Evolutionary conservation across 2,113 vertebrate species (phyloP), one percentile per base, ranked within the genome.

Genomic region (Lophochroa leadbeateri): DNA sequence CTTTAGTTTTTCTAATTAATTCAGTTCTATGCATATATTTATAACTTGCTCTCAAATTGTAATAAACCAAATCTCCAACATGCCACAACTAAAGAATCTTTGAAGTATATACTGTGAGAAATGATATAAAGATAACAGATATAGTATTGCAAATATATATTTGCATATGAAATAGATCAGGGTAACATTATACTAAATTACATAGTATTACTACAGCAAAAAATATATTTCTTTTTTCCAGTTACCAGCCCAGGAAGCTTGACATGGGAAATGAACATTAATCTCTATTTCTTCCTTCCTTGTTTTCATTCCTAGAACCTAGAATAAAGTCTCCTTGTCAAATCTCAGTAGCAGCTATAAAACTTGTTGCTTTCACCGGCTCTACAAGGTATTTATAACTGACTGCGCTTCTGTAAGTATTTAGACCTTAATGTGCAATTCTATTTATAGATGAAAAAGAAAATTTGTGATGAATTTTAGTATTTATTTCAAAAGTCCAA

Each of bases 91-190:
- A 29, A 96, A 67, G 29, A 74, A 77, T 69, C 64, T 81, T 91
- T 90, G 74, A 95, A 94, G 85, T 53, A 53, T 23, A 75, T 50
- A 58, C 80, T 93, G 92, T 93, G 91, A 96, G 91, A 93, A 93
- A 88, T 0, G 71, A 95, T 90, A 44, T 10, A 89, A 80, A 88
- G 87, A 85, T 96, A 93, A 85, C 52, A 82, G 33, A 90, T 74
- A 37, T 1, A 74, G 19, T 53, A 88, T 23, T 91, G 41, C 53
- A 86, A 79, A 79, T 85, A 82, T 5, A 24, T 60, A 88, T 92
- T 92, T 96, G 68, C 93, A 96, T 93, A 71, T 43, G 67, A 95
- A 94, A 78, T 75, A 86, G 60, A 93, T 80, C 79, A 94, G 90
- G 50, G 33, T 55, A 94, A 58, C 52, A 90, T 71, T 75, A 74